Evolutionary conservation across 2,113 vertebrate genomes (phyloP).

Genomic region (Rhagologus leucostigma): DNA sequence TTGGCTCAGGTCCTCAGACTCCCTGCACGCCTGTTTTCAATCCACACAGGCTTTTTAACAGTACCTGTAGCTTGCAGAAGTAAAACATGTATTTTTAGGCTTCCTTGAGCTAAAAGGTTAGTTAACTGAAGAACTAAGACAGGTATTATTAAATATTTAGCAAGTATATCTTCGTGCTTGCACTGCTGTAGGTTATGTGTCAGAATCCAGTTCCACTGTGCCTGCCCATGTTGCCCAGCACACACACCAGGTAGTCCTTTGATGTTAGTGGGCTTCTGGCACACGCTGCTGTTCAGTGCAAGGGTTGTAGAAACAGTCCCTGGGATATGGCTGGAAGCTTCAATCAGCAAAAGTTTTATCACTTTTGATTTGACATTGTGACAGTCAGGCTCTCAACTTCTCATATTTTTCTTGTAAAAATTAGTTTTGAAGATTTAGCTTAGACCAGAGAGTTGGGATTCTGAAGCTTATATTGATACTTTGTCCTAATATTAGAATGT

Average conservation of each 20-base stretch:
- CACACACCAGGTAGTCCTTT: not conserved
- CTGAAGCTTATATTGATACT: not conserved
- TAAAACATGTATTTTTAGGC: not conserved
- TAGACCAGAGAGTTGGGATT: not conserved
- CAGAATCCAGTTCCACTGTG: not conserved
- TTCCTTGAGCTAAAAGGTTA: not conserved
- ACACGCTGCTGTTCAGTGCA: accelerated
- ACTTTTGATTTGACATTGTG: not conserved
- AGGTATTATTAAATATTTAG: not conserved
- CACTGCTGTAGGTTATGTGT: not conserved
- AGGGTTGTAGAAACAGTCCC: not conserved
- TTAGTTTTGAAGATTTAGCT: not conserved
- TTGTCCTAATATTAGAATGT: not conserved
- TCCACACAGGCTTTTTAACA: not conserved
- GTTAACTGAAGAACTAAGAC: not conserved
- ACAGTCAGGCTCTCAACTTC: not conserved
- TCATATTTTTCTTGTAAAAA: not conserved
- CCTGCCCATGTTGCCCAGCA: not conserved
- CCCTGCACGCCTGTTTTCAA: not conserved
- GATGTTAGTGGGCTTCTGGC: not conserved
- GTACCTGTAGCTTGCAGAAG: not conserved
- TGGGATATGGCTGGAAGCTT: not conserved
- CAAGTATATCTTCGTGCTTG: not conserved
- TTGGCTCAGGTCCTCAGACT: not conserved
- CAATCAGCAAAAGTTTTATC: not conserved